A percentile compares a stretch with the other conserved stretches of the same genome.
phyloP scores from a whole-genome alignment of 2,888 invertebrate species.

The Argyresthia goedartella region DNA sequence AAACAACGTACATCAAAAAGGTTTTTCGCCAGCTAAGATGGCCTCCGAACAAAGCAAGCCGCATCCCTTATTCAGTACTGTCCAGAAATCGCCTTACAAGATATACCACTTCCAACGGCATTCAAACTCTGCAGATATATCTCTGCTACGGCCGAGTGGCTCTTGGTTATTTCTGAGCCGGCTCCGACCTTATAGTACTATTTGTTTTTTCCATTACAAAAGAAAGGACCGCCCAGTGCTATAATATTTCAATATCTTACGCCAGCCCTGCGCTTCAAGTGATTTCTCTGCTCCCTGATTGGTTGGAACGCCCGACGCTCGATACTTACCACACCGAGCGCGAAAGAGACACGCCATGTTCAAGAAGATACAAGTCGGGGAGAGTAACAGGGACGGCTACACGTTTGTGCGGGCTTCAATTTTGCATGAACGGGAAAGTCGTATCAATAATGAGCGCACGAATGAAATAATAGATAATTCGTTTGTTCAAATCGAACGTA shows the following conservation, averaged over 20 bases:
- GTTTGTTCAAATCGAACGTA: conserved; percentile 69
- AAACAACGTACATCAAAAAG: too few species aligned
- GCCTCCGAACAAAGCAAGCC: conserved; percentile 12
- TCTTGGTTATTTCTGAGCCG: conserved; percentile 42
- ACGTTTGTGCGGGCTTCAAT: conserved; percentile 40
- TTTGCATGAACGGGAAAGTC: conserved; percentile 57
- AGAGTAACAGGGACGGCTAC: conserved; percentile 29
- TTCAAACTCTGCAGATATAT: conserved; percentile 25
- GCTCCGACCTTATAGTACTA: conserved; percentile 23
- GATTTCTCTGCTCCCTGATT: conserved; percentile 48
- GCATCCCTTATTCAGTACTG: conserved; percentile 63
- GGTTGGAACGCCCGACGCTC: conserved; percentile 34
- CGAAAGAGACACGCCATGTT: conserved; percentile 25
- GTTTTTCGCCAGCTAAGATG: too few species aligned
- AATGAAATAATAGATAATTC: conserved; percentile 72
- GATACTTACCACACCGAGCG: conserved; percentile 30
- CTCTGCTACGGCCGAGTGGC: conserved; percentile 37
- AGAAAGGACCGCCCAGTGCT: conserved; percentile 55
- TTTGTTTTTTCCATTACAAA: conserved; percentile 68
- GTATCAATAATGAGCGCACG: conserved; percentile 69
- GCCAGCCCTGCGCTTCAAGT: conserved; percentile 32
- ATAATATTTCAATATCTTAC: conserved; percentile 62
- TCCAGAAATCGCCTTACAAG: conserved; percentile 62
- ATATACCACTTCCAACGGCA: conserved; percentile 51
- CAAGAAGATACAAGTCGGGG: conserved; percentile 3